A percentile compares a stretch with the other conserved stretches of the same genome.
Evolutionary conservation across 2,888 invertebrate species (phyloP).

Genomic region (Xylocampa areola): DNA sequence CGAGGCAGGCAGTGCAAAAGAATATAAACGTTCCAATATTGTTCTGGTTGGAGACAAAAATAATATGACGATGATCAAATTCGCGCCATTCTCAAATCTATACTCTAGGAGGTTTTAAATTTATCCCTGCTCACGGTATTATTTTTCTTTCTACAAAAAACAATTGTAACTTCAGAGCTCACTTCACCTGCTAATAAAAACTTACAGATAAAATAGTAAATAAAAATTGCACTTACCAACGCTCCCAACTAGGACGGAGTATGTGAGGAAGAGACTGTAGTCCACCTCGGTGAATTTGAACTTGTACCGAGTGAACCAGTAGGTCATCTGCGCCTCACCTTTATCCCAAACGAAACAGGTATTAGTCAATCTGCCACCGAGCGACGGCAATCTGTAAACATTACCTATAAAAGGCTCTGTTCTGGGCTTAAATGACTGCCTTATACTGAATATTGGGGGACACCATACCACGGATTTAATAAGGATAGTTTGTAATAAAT

Average conservation of each 20-base stretch:
- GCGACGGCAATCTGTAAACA: slow-evolving; percentile 77
- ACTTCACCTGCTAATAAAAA: too few species aligned
- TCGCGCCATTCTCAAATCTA: too few species aligned
- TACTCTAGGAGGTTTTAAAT: too few species aligned
- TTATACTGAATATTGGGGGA: background rate
- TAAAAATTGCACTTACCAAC: slow-evolving; percentile 82
- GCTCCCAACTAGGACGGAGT: slow-evolving; percentile 88
- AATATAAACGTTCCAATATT: too few species aligned
- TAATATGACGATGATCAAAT: too few species aligned
- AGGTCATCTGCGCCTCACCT: slow-evolving; percentile 90
- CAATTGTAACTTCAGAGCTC: too few species aligned
- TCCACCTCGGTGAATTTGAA: slow-evolving; percentile 90
- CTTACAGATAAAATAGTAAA: background rate
- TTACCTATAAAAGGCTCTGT: slow-evolving; percentile 69
- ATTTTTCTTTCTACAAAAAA: too few species aligned
- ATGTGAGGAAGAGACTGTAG: slow-evolving; percentile 89
- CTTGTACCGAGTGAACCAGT: slow-evolving; percentile 89
- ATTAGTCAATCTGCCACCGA: slow-evolving; percentile 74
- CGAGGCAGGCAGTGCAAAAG: too few species aligned
- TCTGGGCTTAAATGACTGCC: slow-evolving; percentile 38
- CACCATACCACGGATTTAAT: too few species aligned
- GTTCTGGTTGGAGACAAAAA: too few species aligned
- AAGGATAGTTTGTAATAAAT: too few species aligned
- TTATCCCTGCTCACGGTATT: too few species aligned
- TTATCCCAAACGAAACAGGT: slow-evolving; percentile 82